Evolutionary conservation across 2,113 vertebrate genomes (phyloP).

Genomic region (Mirounga angustirostris): DNA sequence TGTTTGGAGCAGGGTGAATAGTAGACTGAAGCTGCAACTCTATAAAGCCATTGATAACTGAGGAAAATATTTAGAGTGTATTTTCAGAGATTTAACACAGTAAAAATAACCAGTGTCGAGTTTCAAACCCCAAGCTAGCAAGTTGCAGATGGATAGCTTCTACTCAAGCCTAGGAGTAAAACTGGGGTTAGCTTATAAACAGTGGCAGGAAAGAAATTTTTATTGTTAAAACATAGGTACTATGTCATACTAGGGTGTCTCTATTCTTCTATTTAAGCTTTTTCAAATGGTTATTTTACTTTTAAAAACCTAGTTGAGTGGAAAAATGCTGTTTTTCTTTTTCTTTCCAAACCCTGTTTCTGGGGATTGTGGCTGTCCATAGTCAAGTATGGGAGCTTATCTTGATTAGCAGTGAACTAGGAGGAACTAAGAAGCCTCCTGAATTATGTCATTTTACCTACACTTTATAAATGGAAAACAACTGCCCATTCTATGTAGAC

Average conservation of each 20-base stretch:
- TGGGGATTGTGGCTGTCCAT: neutral
- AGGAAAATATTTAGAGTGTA: neutral
- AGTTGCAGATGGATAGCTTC: neutral
- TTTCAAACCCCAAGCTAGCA: neutral
- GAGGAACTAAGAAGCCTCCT: neutral
- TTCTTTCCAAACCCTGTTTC: slow-evolving; percentile 4
- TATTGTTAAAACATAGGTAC: neutral
- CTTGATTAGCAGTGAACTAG: neutral
- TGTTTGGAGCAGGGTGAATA: neutral
- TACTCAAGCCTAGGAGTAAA: neutral
- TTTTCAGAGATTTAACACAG: slow-evolving; percentile 27
- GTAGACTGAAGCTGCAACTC: neutral
- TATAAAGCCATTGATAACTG: neutral
- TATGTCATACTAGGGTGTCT: neutral
- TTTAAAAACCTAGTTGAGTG: neutral
- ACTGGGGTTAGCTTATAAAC: neutral
- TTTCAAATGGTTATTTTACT: neutral
- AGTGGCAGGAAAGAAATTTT: neutral
- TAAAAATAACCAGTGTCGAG: neutral
- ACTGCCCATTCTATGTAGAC: neutral
- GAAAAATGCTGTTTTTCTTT: neutral
- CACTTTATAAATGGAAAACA: slow-evolving; percentile 20
- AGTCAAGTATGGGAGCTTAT: neutral
- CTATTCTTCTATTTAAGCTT: neutral
- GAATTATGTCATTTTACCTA: neutral